Evolutionary conservation across 64 coral and sea anemone genomes (phyloP).

Genomic region (Catalaphyllia jardinei): DNA sequence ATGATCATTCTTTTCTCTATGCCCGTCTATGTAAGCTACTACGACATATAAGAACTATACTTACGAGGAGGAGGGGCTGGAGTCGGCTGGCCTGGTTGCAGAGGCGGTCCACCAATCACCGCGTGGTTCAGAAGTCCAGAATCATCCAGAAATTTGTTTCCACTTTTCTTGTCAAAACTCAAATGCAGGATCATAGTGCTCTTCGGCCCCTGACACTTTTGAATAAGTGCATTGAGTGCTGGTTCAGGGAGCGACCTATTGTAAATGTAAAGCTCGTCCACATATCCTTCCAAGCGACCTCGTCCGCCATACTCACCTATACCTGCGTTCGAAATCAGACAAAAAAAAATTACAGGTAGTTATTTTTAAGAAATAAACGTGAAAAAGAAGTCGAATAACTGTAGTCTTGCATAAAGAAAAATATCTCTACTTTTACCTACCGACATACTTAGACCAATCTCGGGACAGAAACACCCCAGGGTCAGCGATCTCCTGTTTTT

Average conservation of each 20-base stretch:
- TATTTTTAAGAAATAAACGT: background rate
- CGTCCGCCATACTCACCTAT: constrained; percentile 69
- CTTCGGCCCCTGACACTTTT: constrained; percentile 62
- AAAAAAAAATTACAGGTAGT: background rate
- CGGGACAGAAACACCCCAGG: constrained; percentile 86
- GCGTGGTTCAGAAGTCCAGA: constrained; percentile 91
- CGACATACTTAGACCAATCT: constrained; percentile 91
- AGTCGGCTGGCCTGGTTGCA: constrained; percentile 30
- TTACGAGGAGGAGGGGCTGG: constrained; percentile 56
- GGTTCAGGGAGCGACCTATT: constrained; percentile 82
- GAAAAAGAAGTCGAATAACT: background rate
- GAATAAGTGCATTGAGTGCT: constrained; percentile 76
- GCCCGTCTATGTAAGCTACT: background rate
- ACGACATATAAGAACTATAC: background rate
- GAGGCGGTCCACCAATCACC: constrained; percentile 21
- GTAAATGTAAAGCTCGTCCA: constrained; percentile 96
- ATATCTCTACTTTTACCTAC: constrained; percentile 33
- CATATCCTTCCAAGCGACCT: constrained; percentile 69
- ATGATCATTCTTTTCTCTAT: background rate
- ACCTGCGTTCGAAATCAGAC: constrained; percentile 40
- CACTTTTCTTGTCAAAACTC: constrained; percentile 81
- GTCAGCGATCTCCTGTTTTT: constrained; percentile 83
- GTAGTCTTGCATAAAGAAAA: background rate
- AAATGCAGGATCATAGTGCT: constrained; percentile 84
- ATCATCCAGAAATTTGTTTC: constrained; percentile 70